Base-by-base conservation (phyloP, 2,888 invertebrate species). In the Amiota mariae region DNA sequence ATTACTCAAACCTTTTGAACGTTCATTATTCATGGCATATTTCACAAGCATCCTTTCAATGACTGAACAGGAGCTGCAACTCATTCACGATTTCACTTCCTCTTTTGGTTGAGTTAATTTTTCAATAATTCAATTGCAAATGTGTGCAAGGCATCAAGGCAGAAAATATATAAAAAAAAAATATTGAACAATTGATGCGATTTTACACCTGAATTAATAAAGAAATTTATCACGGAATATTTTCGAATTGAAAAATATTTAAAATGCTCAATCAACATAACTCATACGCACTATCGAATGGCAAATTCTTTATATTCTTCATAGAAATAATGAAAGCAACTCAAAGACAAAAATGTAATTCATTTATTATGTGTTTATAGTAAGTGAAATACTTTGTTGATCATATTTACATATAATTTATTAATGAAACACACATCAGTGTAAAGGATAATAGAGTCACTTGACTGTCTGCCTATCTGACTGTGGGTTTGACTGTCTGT, bases 111-210 rank as follows among this genome's bases (percentile, higher is more conserved):
- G 20, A 78, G 79, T 84, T 82, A 79, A 82, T 81, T 82, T 81
- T 81, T 82, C 78, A 83, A 82, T 83, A 81, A 83, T 84, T 84
- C 83, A 84, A 84, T 85, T 82, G 76, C 68, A 73, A 74, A 63
- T 71, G 36, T 36, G 36, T 36, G 36, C 36, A 36, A 36, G 36
- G 36, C 36, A 36, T 36, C 36, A 36, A 36, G 36, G 36, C 36
- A 36, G 36, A 36, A 36, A 36, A 36, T 36, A 36, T 36, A 36
- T 4, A 36, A 6, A 36, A 6, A 36, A 6, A 36, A 36, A 4
- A 36, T 6, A 36, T 36, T 36, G 75, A 36, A 59, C 74, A 70
- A n/a, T 71, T 72, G 72, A 20, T 49, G 20, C 59, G 63, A 61
- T 71, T 64, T 72, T 74, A 61, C 72, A 78, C 73, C 81, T 79